Conservation (phyloP, 1,140 invertebrate species). For the fruit fly (Drosophila melanogaster) region Release_6_plus_ISO1_MT NT_033777.3:19968001-19968500, state of each 20-base stretch:
- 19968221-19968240: constrained; percentile 13
- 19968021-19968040: constrained; percentile 37
- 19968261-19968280: constrained; percentile 22
- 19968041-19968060: constrained; percentile 29
- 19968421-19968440: constrained; percentile 23
- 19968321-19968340: constrained; percentile 50
- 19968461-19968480: constrained; percentile 30
- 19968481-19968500: constrained; percentile 8
- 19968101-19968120: constrained; percentile 4
- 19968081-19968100: constrained; percentile 19
- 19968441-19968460: constrained; percentile 42
- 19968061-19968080: constrained; percentile 36
- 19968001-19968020: constrained; percentile 44
- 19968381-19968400: constrained; percentile 44
- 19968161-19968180: constrained; percentile 24
- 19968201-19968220: constrained; percentile 4
- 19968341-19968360: constrained; percentile 59
- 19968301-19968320: constrained; percentile 48
- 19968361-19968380: constrained; percentile 42
- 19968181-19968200: constrained; percentile 5
- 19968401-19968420: constrained; percentile 6
- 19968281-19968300: constrained; percentile 46
- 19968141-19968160: constrained; percentile 3
- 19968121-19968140: background rate
- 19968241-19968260: constrained; percentile 26